Conservation (phyloP, 2,888 invertebrate species). For the Xestoiulus laeticollis region DNA sequence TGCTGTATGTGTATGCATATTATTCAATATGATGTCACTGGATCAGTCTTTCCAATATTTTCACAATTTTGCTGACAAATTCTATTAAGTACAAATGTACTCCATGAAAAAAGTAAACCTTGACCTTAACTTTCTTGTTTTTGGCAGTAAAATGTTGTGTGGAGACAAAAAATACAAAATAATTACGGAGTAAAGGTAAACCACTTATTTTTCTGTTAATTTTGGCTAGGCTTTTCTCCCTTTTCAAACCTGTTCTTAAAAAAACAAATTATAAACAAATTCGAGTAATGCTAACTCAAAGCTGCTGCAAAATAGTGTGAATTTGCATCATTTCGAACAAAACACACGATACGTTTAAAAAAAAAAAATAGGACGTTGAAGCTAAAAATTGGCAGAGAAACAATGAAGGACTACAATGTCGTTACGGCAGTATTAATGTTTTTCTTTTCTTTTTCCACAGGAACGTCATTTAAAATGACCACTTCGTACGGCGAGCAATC, state of each 20-base stretch:
- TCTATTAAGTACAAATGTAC: no score
- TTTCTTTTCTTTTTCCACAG: slow-evolving; percentile 50
- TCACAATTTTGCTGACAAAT: background rate
- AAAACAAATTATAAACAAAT: background rate
- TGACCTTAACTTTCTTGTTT: background rate
- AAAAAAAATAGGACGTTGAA: background rate
- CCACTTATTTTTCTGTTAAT: background rate
- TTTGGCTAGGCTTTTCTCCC: background rate
- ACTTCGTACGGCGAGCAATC: slow-evolving; percentile 81
- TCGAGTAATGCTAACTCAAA: background rate
- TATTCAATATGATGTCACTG: background rate
- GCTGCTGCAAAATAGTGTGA: background rate
- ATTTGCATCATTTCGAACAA: background rate
- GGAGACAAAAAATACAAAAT: background rate
- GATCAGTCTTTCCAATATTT: background rate
- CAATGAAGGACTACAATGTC: slow-evolving; percentile 17
- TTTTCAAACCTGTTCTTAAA: background rate
- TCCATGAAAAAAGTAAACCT: background rate
- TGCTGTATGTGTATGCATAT: background rate
- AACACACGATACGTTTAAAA: background rate
- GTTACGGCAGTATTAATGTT: slow-evolving; percentile 43
- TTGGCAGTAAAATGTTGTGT: background rate
- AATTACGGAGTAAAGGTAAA: background rate
- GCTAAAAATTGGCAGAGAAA: background rate
- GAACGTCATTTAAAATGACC: slow-evolving; percentile 65